Conservation (phyloP, 1,140 invertebrate genomes). For the Potamilus streckersoni region DNA sequence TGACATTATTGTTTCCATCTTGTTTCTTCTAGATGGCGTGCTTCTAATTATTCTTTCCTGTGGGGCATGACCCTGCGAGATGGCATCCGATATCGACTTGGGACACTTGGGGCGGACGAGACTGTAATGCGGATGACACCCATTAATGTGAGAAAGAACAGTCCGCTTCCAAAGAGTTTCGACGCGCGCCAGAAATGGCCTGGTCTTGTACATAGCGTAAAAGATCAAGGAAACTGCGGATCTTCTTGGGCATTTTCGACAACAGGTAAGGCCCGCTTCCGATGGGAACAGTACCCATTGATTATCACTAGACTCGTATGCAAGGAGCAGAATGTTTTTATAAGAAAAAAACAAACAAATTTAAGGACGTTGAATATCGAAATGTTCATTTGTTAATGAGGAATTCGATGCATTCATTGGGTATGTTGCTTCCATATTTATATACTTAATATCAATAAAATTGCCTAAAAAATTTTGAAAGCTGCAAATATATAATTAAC, state of each 20-base stretch:
- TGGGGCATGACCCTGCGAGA: constrained; percentile 86
- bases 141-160: constrained; percentile 62
- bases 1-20: not conserved
- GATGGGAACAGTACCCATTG: too few relatives aligned
- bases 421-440: too few relatives aligned
- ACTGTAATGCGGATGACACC: constrained; percentile 69
- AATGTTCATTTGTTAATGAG: too few relatives aligned
- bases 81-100: constrained; percentile 81
- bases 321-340: too few relatives aligned
- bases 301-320: too few relatives aligned
- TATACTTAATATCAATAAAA: too few relatives aligned
- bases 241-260: constrained; percentile 94
- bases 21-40: constrained; percentile 75
- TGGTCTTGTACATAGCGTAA: constrained; percentile 76
- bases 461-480: too few relatives aligned
- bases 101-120: constrained; percentile 71
- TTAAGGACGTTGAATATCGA: too few relatives aligned
- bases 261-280: constrained; percentile 65
- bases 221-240: constrained; percentile 91
- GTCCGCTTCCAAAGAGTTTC: constrained; percentile 72
- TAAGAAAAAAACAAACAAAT: too few relatives aligned
- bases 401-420: too few relatives aligned
- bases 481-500: too few relatives aligned
- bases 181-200: constrained; percentile 83
- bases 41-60: constrained; percentile 84